A percentile compares a stretch with the other conserved stretches of the same genome.
phyloP scores from a whole-genome alignment of 2,888 invertebrate species.

The Diachrysia chrysitis region DNA sequence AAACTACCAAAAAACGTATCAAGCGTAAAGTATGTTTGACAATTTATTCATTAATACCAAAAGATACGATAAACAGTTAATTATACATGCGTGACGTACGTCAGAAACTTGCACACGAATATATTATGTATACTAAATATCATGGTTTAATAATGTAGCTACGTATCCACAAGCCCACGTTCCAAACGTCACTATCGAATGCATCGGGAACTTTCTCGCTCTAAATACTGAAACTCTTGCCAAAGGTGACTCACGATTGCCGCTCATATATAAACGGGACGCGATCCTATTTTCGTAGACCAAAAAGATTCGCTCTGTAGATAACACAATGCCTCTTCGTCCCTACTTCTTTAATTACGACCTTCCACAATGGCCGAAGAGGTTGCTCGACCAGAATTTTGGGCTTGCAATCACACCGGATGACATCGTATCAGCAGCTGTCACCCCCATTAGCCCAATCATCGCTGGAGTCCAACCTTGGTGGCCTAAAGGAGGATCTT shows the following conservation, averaged over 20 bases:
- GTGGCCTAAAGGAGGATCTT: conserved; percentile 81
- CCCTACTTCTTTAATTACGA: conserved; percentile 80
- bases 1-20: no score
- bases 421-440: conserved; percentile 73
- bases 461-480: conserved; percentile 73
- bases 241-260: conserved; percentile 49
- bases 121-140: no score
- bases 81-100: no score
- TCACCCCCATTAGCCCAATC: conserved; percentile 70
- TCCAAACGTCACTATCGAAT: conserved; percentile 29
- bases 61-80: no score
- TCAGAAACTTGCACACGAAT: no score
- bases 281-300: conserved; percentile 49
- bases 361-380: conserved; percentile 75
- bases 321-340: conserved; percentile 73
- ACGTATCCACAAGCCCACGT: not conserved
- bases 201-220: conserved; percentile 68
- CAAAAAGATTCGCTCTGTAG: conserved; percentile 51
- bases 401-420: conserved; percentile 81
- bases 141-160: not conserved
- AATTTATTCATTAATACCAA: not conserved
- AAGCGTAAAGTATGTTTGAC: not conserved
- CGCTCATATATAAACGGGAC: conserved; percentile 48
- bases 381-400: conserved; percentile 83
- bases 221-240: conserved; percentile 56